Percentiles rank a stretch among this genome's conserved stretches.
Conservation (phyloP, 2,797 vertebrate genomes). For the Tamandua tetradactyla region DNA sequence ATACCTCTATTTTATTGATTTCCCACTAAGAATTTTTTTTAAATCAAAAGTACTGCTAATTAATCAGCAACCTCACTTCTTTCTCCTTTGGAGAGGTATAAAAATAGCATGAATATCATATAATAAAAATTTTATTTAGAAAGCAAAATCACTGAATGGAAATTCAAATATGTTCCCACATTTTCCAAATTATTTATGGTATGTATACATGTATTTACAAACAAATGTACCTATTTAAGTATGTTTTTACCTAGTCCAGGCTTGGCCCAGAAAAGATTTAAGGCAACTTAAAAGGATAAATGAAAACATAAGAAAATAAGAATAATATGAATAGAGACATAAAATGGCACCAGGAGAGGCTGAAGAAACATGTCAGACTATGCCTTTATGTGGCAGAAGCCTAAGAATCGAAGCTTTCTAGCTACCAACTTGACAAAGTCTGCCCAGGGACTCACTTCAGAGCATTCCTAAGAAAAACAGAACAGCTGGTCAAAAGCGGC, state of each 20-base stretch:
- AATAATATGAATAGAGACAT: neutral
- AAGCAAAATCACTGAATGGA: slow-evolving; percentile 32
- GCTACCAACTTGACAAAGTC: neutral
- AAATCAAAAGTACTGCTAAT: slow-evolving; percentile 20
- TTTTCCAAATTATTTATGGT: neutral
- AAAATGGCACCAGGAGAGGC: neutral
- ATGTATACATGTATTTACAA: neutral
- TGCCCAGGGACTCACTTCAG: neutral
- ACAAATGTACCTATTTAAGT: neutral
- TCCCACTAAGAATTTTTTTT: neutral
- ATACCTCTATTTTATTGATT: slow-evolving; percentile 30
- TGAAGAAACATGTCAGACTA: neutral
- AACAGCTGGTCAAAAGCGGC: slow-evolving; percentile 20
- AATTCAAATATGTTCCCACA: slow-evolving; percentile 7
- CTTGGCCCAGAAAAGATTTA: slow-evolving; percentile 32
- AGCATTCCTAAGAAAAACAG: neutral
- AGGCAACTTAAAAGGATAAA: neutral
- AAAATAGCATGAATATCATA: slow-evolving; percentile 38
- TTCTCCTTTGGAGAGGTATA: slow-evolving; percentile 34
- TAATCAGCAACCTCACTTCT: slow-evolving; percentile 22
- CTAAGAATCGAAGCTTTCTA: neutral
- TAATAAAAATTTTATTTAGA: slow-evolving; percentile 50
- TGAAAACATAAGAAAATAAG: neutral
- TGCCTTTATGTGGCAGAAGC: neutral
- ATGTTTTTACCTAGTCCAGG: neutral